These are phyloP conservation scores for Meandrina meandrites DNA, from an alignment of 92 coral and sea anemone species.

Conservation along the genomic window DNA sequence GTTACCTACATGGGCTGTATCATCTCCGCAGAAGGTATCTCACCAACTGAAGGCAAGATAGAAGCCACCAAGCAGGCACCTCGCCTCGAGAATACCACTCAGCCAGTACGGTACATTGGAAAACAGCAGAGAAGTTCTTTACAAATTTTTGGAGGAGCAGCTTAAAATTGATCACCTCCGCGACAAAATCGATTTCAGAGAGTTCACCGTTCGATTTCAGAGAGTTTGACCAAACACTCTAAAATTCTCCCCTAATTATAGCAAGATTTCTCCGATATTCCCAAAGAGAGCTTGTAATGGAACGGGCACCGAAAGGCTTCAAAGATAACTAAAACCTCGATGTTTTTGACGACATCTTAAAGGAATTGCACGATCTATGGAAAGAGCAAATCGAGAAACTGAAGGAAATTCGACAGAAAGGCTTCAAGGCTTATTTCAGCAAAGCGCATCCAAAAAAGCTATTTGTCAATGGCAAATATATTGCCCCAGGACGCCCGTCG, in stretches of 20 bases:
- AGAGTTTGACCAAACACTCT: neutral
- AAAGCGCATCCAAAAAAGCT: neutral
- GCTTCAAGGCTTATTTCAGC: conserved; percentile 4
- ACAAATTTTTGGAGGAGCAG: neutral
- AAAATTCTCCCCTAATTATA: neutral
- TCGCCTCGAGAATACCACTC: no score
- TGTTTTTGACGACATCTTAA: conserved; percentile 4
- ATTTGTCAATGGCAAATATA: conserved; percentile 11
- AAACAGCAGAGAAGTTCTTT: neutral
- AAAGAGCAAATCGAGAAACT: conserved; percentile 7
- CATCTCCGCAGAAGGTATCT: no score
- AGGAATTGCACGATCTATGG: neutral
- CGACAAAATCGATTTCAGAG: neutral
- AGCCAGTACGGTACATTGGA: no score
- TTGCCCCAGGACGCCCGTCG: neutral
- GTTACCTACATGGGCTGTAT: no score
- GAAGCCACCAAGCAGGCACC: no score
- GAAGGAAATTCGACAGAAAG: neutral
- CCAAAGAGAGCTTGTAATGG: neutral
- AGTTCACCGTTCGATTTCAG: no score
- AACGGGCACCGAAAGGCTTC: neutral
- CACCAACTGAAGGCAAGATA: no score
- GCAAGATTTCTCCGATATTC: conserved; percentile 4
- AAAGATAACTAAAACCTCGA: neutral
- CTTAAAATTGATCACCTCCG: neutral